Evolutionary conservation across 2,113 vertebrate species (phyloP), one percentile per base, ranked within the genome.

Genomic region (Sinocyclocheilus maitianheensis): DNA sequence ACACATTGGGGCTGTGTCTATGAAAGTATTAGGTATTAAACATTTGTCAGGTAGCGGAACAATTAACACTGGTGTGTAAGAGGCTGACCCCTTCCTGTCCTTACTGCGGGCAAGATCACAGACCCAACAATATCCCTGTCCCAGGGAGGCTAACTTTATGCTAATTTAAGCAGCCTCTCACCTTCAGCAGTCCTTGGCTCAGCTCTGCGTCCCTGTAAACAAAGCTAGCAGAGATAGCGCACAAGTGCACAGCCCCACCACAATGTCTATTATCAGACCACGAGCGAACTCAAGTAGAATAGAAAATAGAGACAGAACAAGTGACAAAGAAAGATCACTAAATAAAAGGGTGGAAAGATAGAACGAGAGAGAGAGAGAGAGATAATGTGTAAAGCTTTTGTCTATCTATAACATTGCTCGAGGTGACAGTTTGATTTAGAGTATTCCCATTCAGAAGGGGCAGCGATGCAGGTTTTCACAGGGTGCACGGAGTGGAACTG

Each of bases 141-240:
- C 93, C 94, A 90, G 87, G 93, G 94, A 96, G 96, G 92, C 94
- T 89, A 89, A 91, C 94, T 95, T 96, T 97, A 96, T 96, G 95
- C 93, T 97, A 97, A 99, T 97, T 97, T 94, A 95, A 94, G 94
- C 94, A 91, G 89, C 89, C 77, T 85, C 92, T 97, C 93, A 95
- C 96, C 97, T 98, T 97, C 95, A 94, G 86, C 94, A 94, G 97
- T 96, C 96, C 96, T 98, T 97, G 96, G 93, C 93, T 94, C 94
- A 94, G 96, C 94, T 95, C 90, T 95, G 94, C 94, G 95, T 94
- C 84, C 77, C 77, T 85, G 93, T 95, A 96, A 98, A 96, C 95
- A 95, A 95, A 93, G 80, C 81, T 92, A 93, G 95, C 51, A 94
- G 90, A 87, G 75, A 93, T 89, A 89, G 86, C 87, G 90, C 91